Conservation (phyloP, 2,113 vertebrate genomes). For the Galemys pyrenaicus region DNA sequence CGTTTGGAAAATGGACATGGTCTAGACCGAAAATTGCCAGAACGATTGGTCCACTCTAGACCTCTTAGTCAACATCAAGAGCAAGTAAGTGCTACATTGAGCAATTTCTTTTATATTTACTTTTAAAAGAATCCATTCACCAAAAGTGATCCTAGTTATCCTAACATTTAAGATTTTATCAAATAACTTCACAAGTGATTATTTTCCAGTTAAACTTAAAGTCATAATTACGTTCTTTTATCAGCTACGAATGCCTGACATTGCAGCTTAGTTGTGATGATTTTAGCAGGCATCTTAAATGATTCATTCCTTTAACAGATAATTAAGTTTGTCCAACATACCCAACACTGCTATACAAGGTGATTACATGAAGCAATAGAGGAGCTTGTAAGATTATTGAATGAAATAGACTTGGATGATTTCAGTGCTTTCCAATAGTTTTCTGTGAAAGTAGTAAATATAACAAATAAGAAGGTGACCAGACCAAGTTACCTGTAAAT, state of each 20-base stretch:
- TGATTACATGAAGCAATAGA: background rate
- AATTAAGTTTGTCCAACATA: background rate
- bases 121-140: background rate
- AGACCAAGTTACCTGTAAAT: background rate
- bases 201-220: background rate
- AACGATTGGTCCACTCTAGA: constrained; percentile 86
- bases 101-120: background rate
- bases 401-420: background rate
- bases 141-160: background rate
- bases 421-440: background rate
- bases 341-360: background rate
- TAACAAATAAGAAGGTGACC: background rate
- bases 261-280: background rate
- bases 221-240: background rate
- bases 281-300: background rate
- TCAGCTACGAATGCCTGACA: background rate
- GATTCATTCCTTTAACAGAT: background rate
- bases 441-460: background rate
- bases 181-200: background rate
- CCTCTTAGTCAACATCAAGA: constrained; percentile 87
- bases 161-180: background rate
- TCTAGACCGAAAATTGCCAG: constrained; percentile 91
- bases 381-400: background rate
- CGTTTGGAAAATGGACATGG: constrained; percentile 90
- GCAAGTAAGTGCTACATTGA: constrained; percentile 83